Base-by-base conservation (phyloP, 2,888 invertebrate genomes). In the Osmoderma eremita region DNA sequence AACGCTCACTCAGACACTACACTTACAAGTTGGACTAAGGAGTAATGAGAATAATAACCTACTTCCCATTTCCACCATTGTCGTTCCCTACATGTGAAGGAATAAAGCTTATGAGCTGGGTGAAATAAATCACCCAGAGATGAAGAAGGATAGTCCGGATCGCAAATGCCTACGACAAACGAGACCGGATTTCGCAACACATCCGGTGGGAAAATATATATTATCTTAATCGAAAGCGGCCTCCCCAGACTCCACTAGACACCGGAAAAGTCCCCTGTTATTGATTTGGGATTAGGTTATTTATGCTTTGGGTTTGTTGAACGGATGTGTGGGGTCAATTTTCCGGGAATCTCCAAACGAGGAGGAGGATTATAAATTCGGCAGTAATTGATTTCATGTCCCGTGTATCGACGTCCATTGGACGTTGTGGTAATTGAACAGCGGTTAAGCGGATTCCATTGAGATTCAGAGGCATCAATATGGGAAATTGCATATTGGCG, bases 121-220 rank as follows among this genome's bases (percentile, higher is more conserved):
- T 54, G 61, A 63, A 62, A 71, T 71, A 71, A 71, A 71, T 71
- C 69, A 68, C 49, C 48, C 61, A 38, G 42, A 66, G 67, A 70
- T 70, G 69, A 63, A 65, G 69, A 70, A 70, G 69, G 53, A 69
- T 63, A 69, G 67, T 49, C 67, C 54, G 53, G 65, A 54, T 13
- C 58, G 67, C 63, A 64, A 69, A 67, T 68, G 68, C 67, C 64
- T 62, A 69, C 67, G 70, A 70, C 69, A 70, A 71, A 69, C 70
- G 69, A 69, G 63, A 64, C 67, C 65, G 70, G 69, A 71, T 67
- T 69, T 69, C 66, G 54, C 66, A 70, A 67, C 65, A 67, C 66
- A 68, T 69, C 70, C 68, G 70, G 69, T 54, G 62, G 67, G 66
- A 70, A 69, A 66, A 69, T 67, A 71, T 71, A 71, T 69, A 69